These are phyloP conservation scores for Pinna nobilis DNA, from an alignment of 1,140 invertebrate genomes.

Conservation along the genomic window DNA sequence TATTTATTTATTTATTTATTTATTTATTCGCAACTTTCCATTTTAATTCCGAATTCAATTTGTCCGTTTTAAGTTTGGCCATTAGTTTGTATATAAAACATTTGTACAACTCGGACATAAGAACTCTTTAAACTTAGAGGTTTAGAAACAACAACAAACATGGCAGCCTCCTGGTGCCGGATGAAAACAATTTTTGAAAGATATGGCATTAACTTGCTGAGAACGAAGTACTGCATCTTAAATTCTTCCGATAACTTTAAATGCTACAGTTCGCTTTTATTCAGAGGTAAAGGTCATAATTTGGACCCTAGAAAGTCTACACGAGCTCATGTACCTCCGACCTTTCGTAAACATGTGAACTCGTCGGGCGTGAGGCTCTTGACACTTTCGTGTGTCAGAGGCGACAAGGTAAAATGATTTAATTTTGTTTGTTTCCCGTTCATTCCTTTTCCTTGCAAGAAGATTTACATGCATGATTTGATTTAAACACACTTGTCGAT, in stretches of 20 bases:
- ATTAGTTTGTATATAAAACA: not conserved
- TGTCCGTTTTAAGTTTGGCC: not conserved
- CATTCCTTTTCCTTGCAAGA: too few relatives aligned
- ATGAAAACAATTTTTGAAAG: conserved; percentile 36
- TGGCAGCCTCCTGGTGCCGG: conserved; percentile 50
- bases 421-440: too few relatives aligned
- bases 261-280: not conserved
- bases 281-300: not conserved
- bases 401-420: too few relatives aligned
- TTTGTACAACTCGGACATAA: not conserved
- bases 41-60: too few relatives aligned
- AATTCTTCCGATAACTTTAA: not conserved
- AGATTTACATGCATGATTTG: too few relatives aligned
- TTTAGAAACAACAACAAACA: conserved; percentile 33
- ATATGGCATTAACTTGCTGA: conserved; percentile 32
- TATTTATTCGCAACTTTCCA: too few relatives aligned
- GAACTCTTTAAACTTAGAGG: conserved; percentile 17
- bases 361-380: too few relatives aligned
- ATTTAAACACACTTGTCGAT: too few relatives aligned
- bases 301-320: not conserved
- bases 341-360: too few relatives aligned
- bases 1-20: too few relatives aligned
- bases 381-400: too few relatives aligned
- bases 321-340: too few relatives aligned
- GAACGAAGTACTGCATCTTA: not conserved